A percentile compares a stretch with the other conserved stretches of the same genome.
These are phyloP conservation scores for Carassius gibelio DNA, from an alignment of 2,113 vertebrate species.

Conservation along the genomic window DNA sequence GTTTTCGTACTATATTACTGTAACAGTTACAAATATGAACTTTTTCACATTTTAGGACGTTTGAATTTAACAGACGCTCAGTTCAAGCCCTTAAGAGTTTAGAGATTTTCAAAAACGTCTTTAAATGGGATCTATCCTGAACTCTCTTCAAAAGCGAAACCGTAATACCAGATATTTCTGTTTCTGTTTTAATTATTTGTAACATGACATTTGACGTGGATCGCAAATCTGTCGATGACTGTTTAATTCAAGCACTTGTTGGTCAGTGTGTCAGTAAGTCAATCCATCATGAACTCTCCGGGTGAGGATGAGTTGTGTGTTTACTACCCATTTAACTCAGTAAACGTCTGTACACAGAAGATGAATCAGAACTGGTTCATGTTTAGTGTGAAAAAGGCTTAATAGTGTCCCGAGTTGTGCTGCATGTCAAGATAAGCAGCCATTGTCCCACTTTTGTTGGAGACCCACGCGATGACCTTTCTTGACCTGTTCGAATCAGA, in stretches of 20 bases:
- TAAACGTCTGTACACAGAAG: constrained; percentile 31
- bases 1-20: neutral
- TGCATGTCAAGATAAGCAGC: neutral
- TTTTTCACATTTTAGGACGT: neutral
- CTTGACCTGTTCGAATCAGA: constrained; percentile 11
- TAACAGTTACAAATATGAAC: neutral
- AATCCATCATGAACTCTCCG: constrained; percentile 9
- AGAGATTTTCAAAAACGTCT: neutral
- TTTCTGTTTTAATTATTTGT: neutral
- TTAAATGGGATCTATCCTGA: neutral
- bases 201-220: neutral
- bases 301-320: constrained; percentile 24
- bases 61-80: too few relatives aligned
- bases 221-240: neutral
- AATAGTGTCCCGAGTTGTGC: neutral
- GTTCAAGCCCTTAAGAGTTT: neutral
- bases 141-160: constrained; percentile 13
- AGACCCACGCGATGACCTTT: neutral
- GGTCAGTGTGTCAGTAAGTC: constrained; percentile 32
- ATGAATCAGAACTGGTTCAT: neutral
- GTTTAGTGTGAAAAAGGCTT: too few relatives aligned
- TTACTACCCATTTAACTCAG: constrained; percentile 38
- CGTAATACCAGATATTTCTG: neutral
- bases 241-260: neutral
- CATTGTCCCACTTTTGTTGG: neutral